phyloP scores from a whole-genome alignment of 2,888 invertebrate genomes.

The Clitarchus hookeri region DNA sequence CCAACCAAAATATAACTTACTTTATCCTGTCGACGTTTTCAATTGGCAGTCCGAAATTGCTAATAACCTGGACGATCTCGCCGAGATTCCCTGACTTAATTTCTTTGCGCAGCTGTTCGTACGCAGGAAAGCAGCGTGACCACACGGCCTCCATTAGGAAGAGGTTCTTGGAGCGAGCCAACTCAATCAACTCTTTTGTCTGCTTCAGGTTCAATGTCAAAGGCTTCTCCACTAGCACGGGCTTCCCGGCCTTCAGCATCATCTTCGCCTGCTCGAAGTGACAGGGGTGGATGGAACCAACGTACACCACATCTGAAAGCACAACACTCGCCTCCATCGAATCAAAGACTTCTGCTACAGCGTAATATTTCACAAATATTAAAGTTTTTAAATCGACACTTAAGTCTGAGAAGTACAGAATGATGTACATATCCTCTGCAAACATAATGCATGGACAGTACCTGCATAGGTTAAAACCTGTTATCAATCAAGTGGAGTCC shows the following conservation, averaged over 20 bases:
- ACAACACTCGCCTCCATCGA: too few relatives aligned
- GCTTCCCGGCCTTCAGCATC: slow-evolving; percentile 80
- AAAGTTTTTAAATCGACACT: too few relatives aligned
- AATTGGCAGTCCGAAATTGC: slow-evolving; percentile 69
- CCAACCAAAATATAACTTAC: slow-evolving; percentile 53
- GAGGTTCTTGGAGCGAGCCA: slow-evolving; percentile 70
- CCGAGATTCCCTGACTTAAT: slow-evolving; percentile 71
- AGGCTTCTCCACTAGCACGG: slow-evolving; percentile 91
- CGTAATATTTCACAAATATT: too few relatives aligned
- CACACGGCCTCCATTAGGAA: slow-evolving; percentile 92
- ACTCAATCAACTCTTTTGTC: slow-evolving; percentile 65
- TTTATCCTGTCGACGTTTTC: slow-evolving; percentile 63
- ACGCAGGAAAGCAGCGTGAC: slow-evolving; percentile 83
- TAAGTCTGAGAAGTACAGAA: too few relatives aligned
- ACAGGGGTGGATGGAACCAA: slow-evolving; percentile 75
- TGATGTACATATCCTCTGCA: too few relatives aligned
- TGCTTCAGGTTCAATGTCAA: slow-evolving; percentile 79
- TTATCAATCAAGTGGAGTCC: too few relatives aligned
- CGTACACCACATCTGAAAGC: slow-evolving; percentile 80
- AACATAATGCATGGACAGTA: too few relatives aligned
- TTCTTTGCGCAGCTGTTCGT: slow-evolving; percentile 68
- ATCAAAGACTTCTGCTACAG: too few relatives aligned
- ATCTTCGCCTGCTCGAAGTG: slow-evolving; percentile 73
- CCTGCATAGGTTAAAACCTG: too few relatives aligned
- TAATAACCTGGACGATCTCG: slow-evolving; percentile 69